A percentile compares a stretch with the other conserved stretches of the same genome.
Evolutionary conservation across 2,797 vertebrate species (phyloP).

Genomic region (Gymnothorax reevesii): DNA sequence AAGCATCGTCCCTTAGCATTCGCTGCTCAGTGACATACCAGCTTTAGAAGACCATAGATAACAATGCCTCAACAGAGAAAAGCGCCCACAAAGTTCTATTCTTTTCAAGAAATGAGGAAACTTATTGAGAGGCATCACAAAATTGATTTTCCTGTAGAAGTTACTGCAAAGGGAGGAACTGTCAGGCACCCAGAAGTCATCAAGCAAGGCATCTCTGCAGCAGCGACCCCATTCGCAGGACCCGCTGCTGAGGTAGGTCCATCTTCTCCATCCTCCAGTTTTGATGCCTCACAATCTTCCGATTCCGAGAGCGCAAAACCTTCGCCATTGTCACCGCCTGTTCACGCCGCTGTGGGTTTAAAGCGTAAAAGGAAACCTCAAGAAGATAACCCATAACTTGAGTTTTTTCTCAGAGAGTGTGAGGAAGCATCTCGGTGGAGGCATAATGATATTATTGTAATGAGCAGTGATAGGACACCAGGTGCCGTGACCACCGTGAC

Average conservation of each 20-base stretch:
- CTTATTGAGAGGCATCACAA: slow-evolving; percentile 22
- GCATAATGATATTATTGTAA: no score
- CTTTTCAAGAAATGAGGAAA: slow-evolving; percentile 19
- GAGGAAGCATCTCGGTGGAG: background rate
- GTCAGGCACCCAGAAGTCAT: slow-evolving; percentile 20
- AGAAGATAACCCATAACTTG: background rate
- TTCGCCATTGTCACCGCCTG: background rate
- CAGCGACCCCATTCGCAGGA: no score
- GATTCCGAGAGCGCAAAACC: background rate
- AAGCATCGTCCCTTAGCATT: no score
- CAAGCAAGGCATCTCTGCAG: background rate
- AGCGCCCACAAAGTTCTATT: slow-evolving; percentile 26
- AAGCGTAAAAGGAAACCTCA: slow-evolving; percentile 14
- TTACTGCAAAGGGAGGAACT: background rate
- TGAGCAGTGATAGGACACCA: no score
- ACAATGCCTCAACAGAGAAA: slow-evolving; percentile 18
- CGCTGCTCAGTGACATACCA: no score
- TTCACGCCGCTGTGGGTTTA: background rate
- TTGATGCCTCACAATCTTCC: background rate
- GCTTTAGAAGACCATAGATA: slow-evolving; percentile 18
- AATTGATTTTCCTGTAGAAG: slow-evolving; percentile 27
- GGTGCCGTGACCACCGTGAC: no score
- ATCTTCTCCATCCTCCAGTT: slow-evolving; percentile 16
- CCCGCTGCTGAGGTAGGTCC: background rate
- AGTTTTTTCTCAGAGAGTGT: background rate